Percentiles rank a stretch among this genome's conserved stretches.
Evolutionary conservation across 2,113 vertebrate genomes (phyloP).

Genomic region (Himantopus leucocephalus): DNA sequence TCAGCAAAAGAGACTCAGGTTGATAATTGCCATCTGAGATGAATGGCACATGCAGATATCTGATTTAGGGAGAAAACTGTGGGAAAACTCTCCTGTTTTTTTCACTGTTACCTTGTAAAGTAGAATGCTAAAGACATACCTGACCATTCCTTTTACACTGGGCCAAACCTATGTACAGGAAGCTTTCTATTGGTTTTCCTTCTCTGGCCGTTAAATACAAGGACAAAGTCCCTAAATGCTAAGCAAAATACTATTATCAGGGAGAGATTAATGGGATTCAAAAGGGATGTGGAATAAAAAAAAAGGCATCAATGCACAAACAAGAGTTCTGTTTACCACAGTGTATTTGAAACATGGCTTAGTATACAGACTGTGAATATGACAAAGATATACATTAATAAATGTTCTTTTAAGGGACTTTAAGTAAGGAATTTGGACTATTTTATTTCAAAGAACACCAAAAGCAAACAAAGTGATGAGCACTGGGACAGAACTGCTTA

Average conservation of each 20-base stretch:
- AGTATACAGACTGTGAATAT: not conserved
- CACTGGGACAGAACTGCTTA: slow-evolving; percentile 45
- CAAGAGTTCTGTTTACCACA: not conserved
- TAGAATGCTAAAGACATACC: not conserved
- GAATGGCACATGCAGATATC: not conserved
- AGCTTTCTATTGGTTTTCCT: not conserved
- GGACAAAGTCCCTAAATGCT: not conserved
- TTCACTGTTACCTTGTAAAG: not conserved
- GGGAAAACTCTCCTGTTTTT: not conserved
- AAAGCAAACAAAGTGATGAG: slow-evolving; percentile 21
- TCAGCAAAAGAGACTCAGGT: not conserved
- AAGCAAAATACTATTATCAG: not conserved
- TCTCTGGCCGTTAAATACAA: not conserved
- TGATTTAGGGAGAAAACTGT: not conserved
- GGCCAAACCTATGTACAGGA: not conserved
- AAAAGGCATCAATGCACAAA: not conserved
- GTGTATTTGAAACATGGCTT: not conserved
- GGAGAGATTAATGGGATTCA: not conserved
- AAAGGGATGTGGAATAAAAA: not conserved
- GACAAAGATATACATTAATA: not conserved
- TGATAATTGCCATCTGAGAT: not conserved
- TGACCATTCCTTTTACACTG: not conserved
- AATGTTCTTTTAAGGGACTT: not conserved
- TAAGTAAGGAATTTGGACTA: not conserved
- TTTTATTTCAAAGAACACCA: not conserved